Percentiles rank a stretch among this genome's conserved stretches.
Conservation (phyloP, 2,113 vertebrate species). For the Physeter macrocephalus region DNA sequence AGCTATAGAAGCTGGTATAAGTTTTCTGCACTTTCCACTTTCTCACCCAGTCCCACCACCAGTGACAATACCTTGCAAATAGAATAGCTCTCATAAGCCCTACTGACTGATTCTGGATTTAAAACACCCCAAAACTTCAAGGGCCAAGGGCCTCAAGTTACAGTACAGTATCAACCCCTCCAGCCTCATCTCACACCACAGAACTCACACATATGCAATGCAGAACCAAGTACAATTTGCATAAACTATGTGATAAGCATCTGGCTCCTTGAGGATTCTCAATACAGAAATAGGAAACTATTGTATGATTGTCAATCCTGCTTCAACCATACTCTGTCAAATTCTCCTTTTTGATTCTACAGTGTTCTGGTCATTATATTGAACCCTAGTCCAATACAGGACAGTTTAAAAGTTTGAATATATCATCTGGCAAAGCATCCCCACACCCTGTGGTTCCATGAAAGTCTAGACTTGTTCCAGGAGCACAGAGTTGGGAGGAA, state of each 20-base stretch:
- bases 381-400: not conserved
- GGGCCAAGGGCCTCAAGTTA: not conserved
- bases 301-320: not conserved
- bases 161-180: not conserved
- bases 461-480: not conserved
- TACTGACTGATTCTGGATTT: not conserved
- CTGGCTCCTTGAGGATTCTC: not conserved
- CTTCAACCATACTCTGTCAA: not conserved
- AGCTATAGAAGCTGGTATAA: not conserved
- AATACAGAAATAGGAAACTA: not conserved
- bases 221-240: not conserved
- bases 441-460: accelerated
- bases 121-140: not conserved
- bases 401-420: not conserved
- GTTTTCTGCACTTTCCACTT: not conserved
- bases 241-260: not conserved
- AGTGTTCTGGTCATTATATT: not conserved
- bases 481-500: not conserved
- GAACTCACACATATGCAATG: accelerated
- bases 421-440: not conserved
- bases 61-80: not conserved
- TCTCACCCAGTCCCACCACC: accelerated
- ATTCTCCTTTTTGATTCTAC: not conserved
- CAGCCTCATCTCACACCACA: not conserved
- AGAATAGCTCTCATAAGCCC: not conserved